These are phyloP conservation scores for Cydia fagiglandana DNA, from an alignment of 1,140 invertebrate species.

Conservation along the genomic window DNA sequence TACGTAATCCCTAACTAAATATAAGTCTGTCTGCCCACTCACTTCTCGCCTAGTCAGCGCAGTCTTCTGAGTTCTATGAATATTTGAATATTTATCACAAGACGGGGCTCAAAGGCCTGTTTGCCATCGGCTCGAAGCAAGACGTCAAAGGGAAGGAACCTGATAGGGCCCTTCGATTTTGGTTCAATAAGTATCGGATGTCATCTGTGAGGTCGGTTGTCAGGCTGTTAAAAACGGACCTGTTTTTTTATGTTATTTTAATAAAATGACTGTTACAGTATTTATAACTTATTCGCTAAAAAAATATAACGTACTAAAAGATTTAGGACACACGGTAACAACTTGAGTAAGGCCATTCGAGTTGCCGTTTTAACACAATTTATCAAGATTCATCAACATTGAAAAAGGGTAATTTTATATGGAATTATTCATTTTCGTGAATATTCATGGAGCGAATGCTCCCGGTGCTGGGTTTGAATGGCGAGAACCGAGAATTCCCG, in stretches of 20 bases:
- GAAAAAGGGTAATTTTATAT: too few species aligned
- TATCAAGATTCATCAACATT: too few species aligned
- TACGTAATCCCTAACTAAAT: constrained; percentile 7
- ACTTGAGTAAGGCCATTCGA: too few species aligned
- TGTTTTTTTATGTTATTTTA: neutral
- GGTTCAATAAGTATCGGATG: constrained; percentile 9
- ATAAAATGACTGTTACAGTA: too few species aligned
- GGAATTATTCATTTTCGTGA: too few species aligned
- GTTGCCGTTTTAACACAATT: too few species aligned
- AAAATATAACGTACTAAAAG: too few species aligned
- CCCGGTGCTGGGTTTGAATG: too few species aligned
- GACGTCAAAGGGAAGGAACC: constrained; percentile 44
- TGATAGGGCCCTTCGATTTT: constrained; percentile 19
- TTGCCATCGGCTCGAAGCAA: constrained; percentile 11
- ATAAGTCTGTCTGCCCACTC: neutral
- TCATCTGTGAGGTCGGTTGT: neutral
- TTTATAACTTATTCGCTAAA: too few species aligned
- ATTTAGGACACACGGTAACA: too few species aligned
- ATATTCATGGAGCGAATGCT: too few species aligned
- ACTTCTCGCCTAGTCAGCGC: constrained; percentile 8
- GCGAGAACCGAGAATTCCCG: too few species aligned
- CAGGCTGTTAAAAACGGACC: neutral
- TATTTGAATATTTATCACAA: constrained; percentile 49
- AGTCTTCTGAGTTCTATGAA: constrained; percentile 43
- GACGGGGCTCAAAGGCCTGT: constrained; percentile 40